Evolutionary conservation across 2,113 vertebrate species (phyloP).

Genomic region (Procavia capensis): DNA sequence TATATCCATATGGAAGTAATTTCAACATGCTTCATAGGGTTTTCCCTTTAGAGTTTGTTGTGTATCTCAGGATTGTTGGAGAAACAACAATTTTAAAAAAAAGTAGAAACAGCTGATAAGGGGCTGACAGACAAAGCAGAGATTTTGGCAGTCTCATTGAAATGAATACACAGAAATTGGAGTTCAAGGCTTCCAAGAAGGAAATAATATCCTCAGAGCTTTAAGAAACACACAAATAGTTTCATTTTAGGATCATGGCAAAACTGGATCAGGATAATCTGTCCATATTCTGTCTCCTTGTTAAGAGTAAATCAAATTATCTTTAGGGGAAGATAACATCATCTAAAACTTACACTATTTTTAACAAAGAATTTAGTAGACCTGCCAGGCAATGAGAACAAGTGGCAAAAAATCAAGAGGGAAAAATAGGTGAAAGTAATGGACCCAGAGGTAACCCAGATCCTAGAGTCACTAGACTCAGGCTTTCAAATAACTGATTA

Average conservation of each 20-base stretch:
- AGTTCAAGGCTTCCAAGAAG: neutral
- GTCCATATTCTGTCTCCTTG: neutral
- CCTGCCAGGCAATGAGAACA: neutral
- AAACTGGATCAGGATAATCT: neutral
- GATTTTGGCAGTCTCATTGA: neutral
- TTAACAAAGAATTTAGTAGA: neutral
- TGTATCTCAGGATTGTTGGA: neutral
- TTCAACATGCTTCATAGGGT: neutral
- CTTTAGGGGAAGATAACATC: neutral
- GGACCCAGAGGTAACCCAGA: neutral
- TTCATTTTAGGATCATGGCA: neutral
- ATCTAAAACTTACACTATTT: neutral
- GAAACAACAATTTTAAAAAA: neutral
- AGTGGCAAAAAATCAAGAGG: neutral
- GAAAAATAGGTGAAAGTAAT: neutral
- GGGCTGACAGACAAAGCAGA: neutral
- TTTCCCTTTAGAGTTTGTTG: neutral
- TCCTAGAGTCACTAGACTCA: neutral
- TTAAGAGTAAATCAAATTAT: neutral
- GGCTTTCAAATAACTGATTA: neutral
- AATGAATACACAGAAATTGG: neutral
- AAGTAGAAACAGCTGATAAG: neutral
- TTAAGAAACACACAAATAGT: neutral
- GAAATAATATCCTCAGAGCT: neutral
- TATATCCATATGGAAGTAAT: neutral